Base-by-base conservation (phyloP, 2,113 vertebrate genomes). In the Microcebus lehilahytsara region DNA sequence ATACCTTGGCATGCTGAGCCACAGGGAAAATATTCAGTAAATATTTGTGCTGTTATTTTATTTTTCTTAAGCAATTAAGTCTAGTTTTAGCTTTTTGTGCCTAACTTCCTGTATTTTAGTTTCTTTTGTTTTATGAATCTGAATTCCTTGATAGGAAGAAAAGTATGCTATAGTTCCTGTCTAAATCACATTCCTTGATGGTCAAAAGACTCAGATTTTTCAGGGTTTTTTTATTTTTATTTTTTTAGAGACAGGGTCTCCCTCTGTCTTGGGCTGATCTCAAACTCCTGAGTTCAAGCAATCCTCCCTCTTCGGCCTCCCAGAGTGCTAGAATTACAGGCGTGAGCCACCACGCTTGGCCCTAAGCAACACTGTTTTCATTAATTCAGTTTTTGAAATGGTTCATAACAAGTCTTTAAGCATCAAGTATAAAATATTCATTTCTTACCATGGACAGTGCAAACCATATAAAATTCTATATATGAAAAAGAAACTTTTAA, bases 141-240 rank as follows among this genome's bases (percentile, higher is more conserved):
- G 40, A 96, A 96, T 93, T 96, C 49, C 53, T 83, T n/a, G 93
- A 83, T 56, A 19, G 27, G 32, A 97, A 93, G 30, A 93, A 93
- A 92, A 53, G 84, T 11, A 95, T 37, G 16, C 25, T 90, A 60
- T 7, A 58, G 9, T 27, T 96, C 58, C 56, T 78, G 30, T 67
- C 64, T 92, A 90, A 62, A 80, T 34, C 16, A 69, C 0, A 20
- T 23, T 88, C 42, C 64, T 32, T 91, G 9, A 89, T 4, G 25
- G 22, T 72, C n/a, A 91, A 56, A 96, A 60, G 51, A 58, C 37
- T 79, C 25, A 56, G 25, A 32, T 78, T 93, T 79, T 25, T 62
- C 10, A 60, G 8, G 27, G 4, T 62, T 62, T 62, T 62, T 25
- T 56, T 6, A 56, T 19, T 56, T 56, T 56, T 56, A 56, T 60